Evolutionary conservation across 2,113 vertebrate genomes (phyloP), one percentile per base, ranked within the genome.

Genomic region (Equus przewalskii): DNA sequence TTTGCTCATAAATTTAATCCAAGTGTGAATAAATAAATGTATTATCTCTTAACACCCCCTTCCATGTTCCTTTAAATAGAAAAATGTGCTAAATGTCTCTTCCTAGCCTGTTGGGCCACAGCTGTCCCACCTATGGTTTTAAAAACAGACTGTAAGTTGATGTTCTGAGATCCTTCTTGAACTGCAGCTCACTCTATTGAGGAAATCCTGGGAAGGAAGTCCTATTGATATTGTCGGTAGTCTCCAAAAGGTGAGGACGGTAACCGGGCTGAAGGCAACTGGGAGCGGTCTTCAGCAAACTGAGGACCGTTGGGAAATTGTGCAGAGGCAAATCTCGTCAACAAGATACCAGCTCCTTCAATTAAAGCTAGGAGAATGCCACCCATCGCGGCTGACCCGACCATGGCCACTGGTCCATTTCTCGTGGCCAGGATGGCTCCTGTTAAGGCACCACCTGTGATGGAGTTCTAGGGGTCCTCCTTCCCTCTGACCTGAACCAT

Each of bases 381-480:
- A 60, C 99, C 99, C 99, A 99, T 99, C 0, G 99, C 99, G 0
- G 99, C 99, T 44, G 99, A 99, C 33, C 99, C 99, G 0, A 99
- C 99, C 99, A 99, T 99, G 94, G 99, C 99, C 64, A 99, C 98
- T 0, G 99, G 99, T 51, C 99, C 99, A 76, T 99, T 99, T 99
- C 99, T 99, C 65, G 99, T 99, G 94, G 99, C 99, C 65, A 99
- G 98, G 78, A 99, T 99, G 86, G 99, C 99, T 95, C 99, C 99
- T 0, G 99, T 99, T 98, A 99, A 99, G 97, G 99, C 99, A 75
- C 99, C 99, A 0, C 99, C 99, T 0, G 99, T 99, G 98, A 99
- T 99, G 0, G 99, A 99, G 97, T 99, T 99, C 99, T 99, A 99
- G 1, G 99, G 99, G 98, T 99, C 99, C 97, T 99, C 99, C 87